Evolutionary conservation across 2,113 vertebrate genomes (phyloP).

Genomic region (Eonycteris spelaea): DNA sequence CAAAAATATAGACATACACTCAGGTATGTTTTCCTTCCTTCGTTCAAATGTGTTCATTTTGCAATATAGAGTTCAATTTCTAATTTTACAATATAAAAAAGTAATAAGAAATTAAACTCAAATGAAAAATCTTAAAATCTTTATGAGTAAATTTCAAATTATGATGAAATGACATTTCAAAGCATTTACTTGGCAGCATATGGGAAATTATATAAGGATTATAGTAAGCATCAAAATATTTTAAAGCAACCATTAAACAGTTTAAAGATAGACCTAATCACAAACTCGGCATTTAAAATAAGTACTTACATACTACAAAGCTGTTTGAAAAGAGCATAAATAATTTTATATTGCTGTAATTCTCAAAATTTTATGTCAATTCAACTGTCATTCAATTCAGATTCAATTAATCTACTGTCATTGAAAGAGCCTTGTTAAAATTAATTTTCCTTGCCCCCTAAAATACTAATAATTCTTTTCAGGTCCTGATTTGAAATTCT

Average conservation of each 20-base stretch:
- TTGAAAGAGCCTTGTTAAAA: constrained; percentile 33
- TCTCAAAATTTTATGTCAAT: constrained; percentile 36
- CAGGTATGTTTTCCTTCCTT: constrained; percentile 13
- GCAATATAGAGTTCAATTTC: constrained; percentile 23
- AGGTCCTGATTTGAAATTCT: constrained; percentile 10
- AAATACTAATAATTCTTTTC: background rate
- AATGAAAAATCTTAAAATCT: constrained; percentile 62
- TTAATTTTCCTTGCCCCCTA: constrained; percentile 19
- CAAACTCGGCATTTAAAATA: constrained; percentile 58
- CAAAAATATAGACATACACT: background rate
- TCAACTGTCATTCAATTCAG: constrained; percentile 20
- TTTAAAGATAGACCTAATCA: constrained; percentile 62
- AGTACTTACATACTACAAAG: constrained; percentile 25
- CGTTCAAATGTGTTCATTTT: constrained; percentile 22
- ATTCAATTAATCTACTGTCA: constrained; percentile 34
- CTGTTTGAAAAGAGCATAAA: constrained; percentile 29
- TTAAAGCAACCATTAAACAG: constrained; percentile 60
- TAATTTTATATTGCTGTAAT: constrained; percentile 41
- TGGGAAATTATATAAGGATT: constrained; percentile 55
- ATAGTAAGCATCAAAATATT: constrained; percentile 70
- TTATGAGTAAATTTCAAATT: constrained; percentile 63
- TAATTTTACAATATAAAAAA: constrained; percentile 52
- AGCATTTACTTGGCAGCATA: constrained; percentile 56
- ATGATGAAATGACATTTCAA: constrained; percentile 55
- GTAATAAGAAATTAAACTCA: constrained; percentile 49